Evolutionary conservation across 2,797 vertebrate genomes (phyloP).

Genomic region (Scyliorhinus canicula): DNA sequence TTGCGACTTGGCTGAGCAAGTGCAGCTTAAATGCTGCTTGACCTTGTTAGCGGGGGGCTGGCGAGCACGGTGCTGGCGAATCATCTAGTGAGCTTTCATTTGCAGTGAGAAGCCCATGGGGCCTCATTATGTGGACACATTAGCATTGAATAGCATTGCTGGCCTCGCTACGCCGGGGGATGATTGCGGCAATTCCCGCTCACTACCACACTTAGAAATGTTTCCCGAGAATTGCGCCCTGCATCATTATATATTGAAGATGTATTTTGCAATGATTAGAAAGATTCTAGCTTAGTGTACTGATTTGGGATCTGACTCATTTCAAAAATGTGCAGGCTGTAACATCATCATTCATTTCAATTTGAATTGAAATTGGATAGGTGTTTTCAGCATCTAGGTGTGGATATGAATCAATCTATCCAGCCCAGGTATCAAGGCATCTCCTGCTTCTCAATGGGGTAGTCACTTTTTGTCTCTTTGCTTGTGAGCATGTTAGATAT

Average conservation of each 20-base stretch:
- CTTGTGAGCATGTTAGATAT: neutral
- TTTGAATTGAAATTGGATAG: neutral
- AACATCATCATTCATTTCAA: neutral
- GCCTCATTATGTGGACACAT: too few relatives aligned
- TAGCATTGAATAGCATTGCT: too few relatives aligned
- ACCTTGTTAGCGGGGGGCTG: too few relatives aligned
- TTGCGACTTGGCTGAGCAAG: too few relatives aligned
- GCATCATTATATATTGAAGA: neutral
- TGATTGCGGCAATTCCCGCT: too few relatives aligned
- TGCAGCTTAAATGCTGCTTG: too few relatives aligned
- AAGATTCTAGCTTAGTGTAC: neutral
- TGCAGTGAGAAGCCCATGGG: too few relatives aligned
- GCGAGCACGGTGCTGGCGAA: too few relatives aligned
- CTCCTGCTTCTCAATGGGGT: neutral
- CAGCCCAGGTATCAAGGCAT: neutral
- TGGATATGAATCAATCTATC: neutral
- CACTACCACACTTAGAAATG: too few relatives aligned
- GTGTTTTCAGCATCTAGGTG: neutral
- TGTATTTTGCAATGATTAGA: neutral
- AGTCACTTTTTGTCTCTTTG: conserved; percentile 4
- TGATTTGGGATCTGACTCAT: neutral
- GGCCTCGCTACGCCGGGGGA: too few relatives aligned
- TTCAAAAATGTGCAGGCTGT: neutral
- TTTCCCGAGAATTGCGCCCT: too few relatives aligned
- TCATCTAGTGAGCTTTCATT: too few relatives aligned